Base-by-base conservation (phyloP, 2,113 vertebrate species). In the Syngnathoides biaculeatus region DNA sequence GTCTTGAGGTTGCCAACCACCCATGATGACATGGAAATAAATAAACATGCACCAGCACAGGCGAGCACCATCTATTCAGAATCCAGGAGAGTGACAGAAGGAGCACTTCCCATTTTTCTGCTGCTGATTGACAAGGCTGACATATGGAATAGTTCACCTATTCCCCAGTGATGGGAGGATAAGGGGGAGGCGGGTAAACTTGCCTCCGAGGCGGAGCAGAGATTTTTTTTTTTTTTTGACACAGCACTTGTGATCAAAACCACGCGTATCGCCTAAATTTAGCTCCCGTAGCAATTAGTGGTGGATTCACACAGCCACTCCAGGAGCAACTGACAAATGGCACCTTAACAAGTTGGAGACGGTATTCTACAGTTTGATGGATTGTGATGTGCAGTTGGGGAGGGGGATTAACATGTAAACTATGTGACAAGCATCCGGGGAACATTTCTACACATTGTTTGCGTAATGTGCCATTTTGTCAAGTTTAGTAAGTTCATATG, bases 71-170 rank as follows among this genome's bases (percentile, higher is more conserved):
- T 91, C 75, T 27, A 81, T 64, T 74, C 77, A 43, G 64, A 66
- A 78, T 84, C 81, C 77, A 62, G 62, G 78, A 75, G 50, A 35
- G 75, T 48, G 50, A 59, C 58, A 57, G 70, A 57, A 78, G 20
- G 77, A 86, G 83, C 70, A 93, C 93, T 94, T 95, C 93, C 94
- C 93, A 94, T 94, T 94, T 95, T 94, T 88, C 84, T 94, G 90
- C 89, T 74, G 89, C 91, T 98, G 96, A 99, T 96, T 99, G 97
- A 98, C 96, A 99, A 95, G 94, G 89, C 94, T 99, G 96, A 98
- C 97, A 99, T 98, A 97, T 98, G 96, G 95, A 98, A 99, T 98
- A 98, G 96, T 98, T 98, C 95, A 99, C 93, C 93, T 95, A 98
- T 95, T 96, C 96, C 95, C 96, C 92, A 93, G 96, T 94, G 97